Percentiles rank a stretch among this genome's conserved stretches.
These are phyloP conservation scores for Ophthalmolycus amberensis DNA, from an alignment of 2,113 vertebrate species.

Conservation along the genomic window DNA sequence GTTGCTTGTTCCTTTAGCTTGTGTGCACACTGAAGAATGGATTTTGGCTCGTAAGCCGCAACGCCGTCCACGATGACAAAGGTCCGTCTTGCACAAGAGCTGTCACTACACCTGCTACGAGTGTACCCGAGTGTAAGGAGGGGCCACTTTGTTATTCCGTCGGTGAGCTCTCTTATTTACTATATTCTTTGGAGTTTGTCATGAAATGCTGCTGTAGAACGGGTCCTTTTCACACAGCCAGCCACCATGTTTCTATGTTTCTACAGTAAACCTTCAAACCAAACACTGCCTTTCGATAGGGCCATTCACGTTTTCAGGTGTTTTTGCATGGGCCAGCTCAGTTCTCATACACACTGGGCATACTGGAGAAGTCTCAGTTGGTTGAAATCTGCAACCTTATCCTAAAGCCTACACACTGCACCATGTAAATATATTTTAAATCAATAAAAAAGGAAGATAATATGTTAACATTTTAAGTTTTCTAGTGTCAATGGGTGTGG, in stretches of 20 bases:
- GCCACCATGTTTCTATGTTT: background rate
- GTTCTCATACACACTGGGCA: too few relatives aligned
- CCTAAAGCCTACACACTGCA: background rate
- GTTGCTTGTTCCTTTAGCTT: slow-evolving; percentile 5
- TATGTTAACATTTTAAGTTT: background rate
- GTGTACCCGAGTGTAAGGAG: background rate
- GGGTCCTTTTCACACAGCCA: too few relatives aligned
- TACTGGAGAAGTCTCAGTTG: background rate
- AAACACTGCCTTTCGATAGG: background rate
- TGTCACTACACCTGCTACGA: background rate
- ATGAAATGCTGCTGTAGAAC: background rate
- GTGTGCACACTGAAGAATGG: background rate
- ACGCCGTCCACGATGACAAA: slow-evolving; percentile 18
- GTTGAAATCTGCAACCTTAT: background rate
- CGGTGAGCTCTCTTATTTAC: slow-evolving; percentile 3
- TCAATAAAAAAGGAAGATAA: background rate
- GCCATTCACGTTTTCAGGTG: too few relatives aligned
- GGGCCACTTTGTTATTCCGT: slow-evolving; percentile 8
- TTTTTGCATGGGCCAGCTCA: background rate
- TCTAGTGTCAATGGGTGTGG: background rate
- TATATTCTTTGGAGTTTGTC: background rate
- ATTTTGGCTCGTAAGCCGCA: slow-evolving; percentile 23
- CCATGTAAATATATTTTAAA: background rate
- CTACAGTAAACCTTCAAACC: background rate
- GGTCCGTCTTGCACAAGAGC: slow-evolving; percentile 28